Conservation (phyloP, 2,888 invertebrate species). For the Stenoptilia bipunctidactyla region DNA sequence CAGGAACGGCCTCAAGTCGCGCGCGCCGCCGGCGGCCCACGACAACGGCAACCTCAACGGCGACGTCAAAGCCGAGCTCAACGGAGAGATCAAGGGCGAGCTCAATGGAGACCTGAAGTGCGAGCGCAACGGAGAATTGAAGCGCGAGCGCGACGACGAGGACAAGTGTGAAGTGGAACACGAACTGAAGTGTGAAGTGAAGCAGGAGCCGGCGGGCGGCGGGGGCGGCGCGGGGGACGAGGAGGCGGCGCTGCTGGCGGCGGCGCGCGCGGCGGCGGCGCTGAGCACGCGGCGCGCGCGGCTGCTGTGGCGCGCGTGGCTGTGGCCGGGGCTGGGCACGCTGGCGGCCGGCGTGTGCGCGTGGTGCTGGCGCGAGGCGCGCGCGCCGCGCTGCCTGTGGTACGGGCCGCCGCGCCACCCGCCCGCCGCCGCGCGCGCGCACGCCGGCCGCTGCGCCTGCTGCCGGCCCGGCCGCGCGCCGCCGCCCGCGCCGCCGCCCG, state of each 20-base stretch:
- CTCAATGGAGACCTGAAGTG: conserved; percentile 10
- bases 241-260: conserved; percentile 16
- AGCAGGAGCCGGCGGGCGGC: conserved; percentile 7
- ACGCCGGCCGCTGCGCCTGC: conserved; percentile 74
- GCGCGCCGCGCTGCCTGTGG: conserved; percentile 28
- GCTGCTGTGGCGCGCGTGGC: conserved; percentile 52
- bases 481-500: conserved; percentile 13
- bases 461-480: conserved; percentile 69
- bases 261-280: conserved; percentile 40
- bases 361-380: conserved; percentile 54
- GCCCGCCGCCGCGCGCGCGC: conserved; percentile 34
- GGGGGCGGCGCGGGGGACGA: conserved; percentile 7
- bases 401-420: conserved; percentile 21
- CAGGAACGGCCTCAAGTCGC: conserved; percentile 2
- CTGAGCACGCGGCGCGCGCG: conserved; percentile 57
- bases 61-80: neutral
- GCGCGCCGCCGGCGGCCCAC: conserved; percentile 16
- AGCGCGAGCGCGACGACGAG: conserved; percentile 6
- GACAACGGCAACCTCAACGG: conserved; percentile 10
- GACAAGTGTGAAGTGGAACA: conserved; percentile 9
- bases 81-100: conserved; percentile 14
- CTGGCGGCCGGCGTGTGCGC: conserved; percentile 40
- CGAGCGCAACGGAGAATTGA: conserved; percentile 3
- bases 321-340: conserved; percentile 65
- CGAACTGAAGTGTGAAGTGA: conserved; percentile 5